Conservation (phyloP, 2,113 vertebrate species). For the Collichthys lucidus region DNA sequence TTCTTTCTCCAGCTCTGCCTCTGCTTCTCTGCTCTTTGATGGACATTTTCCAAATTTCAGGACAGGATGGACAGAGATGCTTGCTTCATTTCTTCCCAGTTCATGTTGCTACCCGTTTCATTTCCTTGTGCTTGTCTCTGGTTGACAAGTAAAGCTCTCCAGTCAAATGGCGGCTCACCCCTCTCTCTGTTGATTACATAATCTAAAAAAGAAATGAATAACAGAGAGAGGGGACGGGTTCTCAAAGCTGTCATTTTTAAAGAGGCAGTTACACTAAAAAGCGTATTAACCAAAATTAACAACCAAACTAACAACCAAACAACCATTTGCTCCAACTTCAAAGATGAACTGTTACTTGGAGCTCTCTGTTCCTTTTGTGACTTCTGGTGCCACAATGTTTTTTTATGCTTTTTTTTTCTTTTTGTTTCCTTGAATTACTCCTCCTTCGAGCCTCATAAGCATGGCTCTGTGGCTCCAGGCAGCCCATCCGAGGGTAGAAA, state of each 20-base stretch:
- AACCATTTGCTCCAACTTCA: conserved; percentile 87
- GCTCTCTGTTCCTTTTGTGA: conserved; percentile 87
- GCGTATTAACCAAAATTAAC: conserved; percentile 89
- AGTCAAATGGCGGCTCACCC: conserved; percentile 75
- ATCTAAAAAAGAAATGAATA: conserved; percentile 77
- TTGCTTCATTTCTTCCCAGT: conserved; percentile 78
- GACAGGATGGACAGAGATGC: conserved; percentile 83
- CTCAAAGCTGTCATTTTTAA: conserved; percentile 83
- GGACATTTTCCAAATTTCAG: conserved; percentile 82
- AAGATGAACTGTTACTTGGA: conserved; percentile 88
- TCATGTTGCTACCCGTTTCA: conserved; percentile 82
- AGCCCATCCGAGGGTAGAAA: conserved; percentile 89
- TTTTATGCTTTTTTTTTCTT: conserved; percentile 81
- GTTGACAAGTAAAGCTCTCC: conserved; percentile 78
- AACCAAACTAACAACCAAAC: conserved; percentile 89
- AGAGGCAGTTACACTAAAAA: conserved; percentile 85
- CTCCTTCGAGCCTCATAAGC: conserved; percentile 87
- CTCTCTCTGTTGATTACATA: conserved; percentile 79
- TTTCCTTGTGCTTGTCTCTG: conserved; percentile 80
- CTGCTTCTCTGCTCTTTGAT: conserved; percentile 80
- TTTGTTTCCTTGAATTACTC: conserved; percentile 85
- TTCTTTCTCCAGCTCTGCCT: conserved; percentile 80
- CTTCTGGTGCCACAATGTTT: conserved; percentile 89
- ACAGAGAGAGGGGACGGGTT: conserved; percentile 78
- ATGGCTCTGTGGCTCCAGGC: conserved; percentile 89